These are phyloP conservation scores for Brachyptera risi DNA, from an alignment of 2,888 invertebrate genomes.

Conservation along the genomic window DNA sequence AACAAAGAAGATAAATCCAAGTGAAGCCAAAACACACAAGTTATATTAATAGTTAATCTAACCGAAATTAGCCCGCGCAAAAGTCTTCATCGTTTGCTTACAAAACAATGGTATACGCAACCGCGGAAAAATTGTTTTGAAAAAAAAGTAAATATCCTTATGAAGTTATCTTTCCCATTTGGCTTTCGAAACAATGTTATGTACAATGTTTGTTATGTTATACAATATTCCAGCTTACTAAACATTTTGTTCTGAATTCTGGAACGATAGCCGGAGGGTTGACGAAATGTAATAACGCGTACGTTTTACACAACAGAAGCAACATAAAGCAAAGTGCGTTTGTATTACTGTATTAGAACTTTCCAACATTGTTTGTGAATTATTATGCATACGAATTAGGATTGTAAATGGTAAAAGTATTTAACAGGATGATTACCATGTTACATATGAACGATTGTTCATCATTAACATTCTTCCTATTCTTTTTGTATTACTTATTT, in stretches of 20 bases:
- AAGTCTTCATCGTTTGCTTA: not conserved
- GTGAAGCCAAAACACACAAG: slow-evolving; percentile 7
- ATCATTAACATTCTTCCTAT: no score
- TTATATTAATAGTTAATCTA: slow-evolving; percentile 14
- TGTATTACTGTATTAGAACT: no score
- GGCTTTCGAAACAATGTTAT: not conserved
- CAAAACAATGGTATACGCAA: slow-evolving; percentile 2
- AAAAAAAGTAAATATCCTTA: not conserved
- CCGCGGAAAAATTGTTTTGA: slow-evolving; percentile 1
- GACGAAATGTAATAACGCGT: slow-evolving; percentile 9
- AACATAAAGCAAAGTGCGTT: no score
- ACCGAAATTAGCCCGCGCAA: slow-evolving; percentile 13
- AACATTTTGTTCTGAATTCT: slow-evolving; percentile 6
- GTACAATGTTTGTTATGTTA: not conserved
- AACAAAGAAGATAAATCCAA: slow-evolving; percentile 14
- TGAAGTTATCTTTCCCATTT: slow-evolving; percentile 1
- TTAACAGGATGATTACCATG: no score
- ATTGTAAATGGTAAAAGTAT: no score
- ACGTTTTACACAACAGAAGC: not conserved
- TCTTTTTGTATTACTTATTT: no score
- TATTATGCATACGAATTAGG: no score
- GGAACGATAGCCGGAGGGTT: not conserved
- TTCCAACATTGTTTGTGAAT: no score
- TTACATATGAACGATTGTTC: no score
- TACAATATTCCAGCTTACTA: not conserved